A percentile compares a stretch with the other conserved stretches of the same genome.
phyloP scores from a whole-genome alignment of 1,140 invertebrate genomes.

The Plutomurus gul region DNA sequence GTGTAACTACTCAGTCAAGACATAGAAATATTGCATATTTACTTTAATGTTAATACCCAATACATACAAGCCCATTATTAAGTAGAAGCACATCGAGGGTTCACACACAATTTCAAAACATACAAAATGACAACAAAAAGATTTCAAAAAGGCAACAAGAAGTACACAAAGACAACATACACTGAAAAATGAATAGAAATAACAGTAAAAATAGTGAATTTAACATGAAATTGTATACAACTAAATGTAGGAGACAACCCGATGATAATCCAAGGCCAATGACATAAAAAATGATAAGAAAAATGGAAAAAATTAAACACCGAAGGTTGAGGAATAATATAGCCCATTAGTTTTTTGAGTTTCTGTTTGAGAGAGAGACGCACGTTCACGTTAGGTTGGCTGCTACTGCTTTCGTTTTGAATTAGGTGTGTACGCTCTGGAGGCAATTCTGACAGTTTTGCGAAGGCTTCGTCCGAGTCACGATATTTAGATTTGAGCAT shows the following conservation, averaged over 20 bases:
- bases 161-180: not conserved
- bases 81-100: not conserved
- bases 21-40: slow-evolving; percentile 2
- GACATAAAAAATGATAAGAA: not conserved
- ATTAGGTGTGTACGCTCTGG: slow-evolving; percentile 54
- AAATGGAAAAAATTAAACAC: slow-evolving; percentile 14
- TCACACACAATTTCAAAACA: not conserved
- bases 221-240: not conserved
- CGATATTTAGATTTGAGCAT: not conserved
- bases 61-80: slow-evolving; percentile 1
- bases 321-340: not conserved
- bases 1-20: slow-evolving; percentile 22
- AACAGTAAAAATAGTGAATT: not conserved
- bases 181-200: not conserved
- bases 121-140: not conserved
- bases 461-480: not conserved
- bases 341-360: slow-evolving; percentile 28
- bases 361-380: slow-evolving; percentile 7
- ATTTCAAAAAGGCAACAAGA: not conserved
- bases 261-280: not conserved
- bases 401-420: slow-evolving; percentile 53
- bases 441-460: not conserved
- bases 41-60: slow-evolving; percentile 4
- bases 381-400: not conserved
- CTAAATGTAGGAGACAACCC: not conserved